Conservation (phyloP, 2,797 vertebrate genomes). For the Dermochelys coriacea region DNA sequence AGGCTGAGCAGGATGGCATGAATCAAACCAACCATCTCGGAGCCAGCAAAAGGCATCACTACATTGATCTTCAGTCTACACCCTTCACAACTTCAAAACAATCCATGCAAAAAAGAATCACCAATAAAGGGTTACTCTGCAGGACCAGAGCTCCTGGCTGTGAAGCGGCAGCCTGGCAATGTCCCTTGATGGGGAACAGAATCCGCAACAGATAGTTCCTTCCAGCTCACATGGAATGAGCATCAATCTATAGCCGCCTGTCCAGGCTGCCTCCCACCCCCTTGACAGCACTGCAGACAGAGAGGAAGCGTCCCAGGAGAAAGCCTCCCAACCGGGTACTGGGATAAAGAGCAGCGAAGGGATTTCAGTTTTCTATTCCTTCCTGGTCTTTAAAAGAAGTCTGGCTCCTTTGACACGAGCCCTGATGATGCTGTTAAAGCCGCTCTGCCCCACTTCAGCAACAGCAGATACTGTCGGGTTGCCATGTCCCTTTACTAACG, state of each 20-base stretch:
- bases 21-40: background rate
- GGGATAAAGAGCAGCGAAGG: slow-evolving; percentile 33
- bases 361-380: background rate
- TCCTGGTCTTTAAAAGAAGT: slow-evolving; percentile 19
- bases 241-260: background rate
- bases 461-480: background rate
- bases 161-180: background rate
- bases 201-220: background rate
- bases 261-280: background rate
- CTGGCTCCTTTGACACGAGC: slow-evolving; percentile 49
- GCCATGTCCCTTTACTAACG: slow-evolving; percentile 34
- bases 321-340: background rate
- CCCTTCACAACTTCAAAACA: background rate
- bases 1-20: background rate
- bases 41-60: background rate
- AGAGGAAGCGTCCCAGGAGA: background rate
- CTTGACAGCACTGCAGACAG: background rate
- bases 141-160: background rate
- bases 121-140: background rate
- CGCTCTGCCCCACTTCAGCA: slow-evolving; percentile 12
- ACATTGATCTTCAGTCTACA: background rate
- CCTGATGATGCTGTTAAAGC: slow-evolving; percentile 18
- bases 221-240: background rate
- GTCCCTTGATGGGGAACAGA: background rate
- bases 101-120: background rate